Conservation (phyloP, 2,888 invertebrate species). For the Oeneis ivallda region DNA sequence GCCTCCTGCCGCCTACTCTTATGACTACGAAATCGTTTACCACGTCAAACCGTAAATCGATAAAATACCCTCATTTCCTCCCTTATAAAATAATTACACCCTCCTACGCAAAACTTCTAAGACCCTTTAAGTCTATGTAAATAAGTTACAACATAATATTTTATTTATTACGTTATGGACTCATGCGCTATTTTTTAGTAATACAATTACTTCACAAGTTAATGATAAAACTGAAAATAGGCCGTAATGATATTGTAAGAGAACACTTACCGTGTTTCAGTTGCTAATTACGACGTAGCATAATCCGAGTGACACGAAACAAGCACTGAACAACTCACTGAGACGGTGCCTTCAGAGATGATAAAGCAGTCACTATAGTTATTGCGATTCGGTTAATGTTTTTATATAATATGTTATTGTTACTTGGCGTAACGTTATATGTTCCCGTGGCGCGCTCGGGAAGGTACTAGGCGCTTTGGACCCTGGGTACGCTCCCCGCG, state of each 20-base stretch:
- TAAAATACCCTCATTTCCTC: constrained; percentile 2
- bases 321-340: constrained; percentile 19
- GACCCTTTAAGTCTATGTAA: background rate
- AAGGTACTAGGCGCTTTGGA: constrained; percentile 65
- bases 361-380: background rate
- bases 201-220: background rate
- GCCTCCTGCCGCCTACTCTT: constrained; percentile 67
- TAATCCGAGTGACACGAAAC: constrained; percentile 6
- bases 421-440: constrained; percentile 38
- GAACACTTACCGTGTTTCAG: constrained; percentile 25
- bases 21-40: constrained; percentile 52
- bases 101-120: background rate
- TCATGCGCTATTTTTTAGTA: background rate
- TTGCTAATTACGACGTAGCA: constrained; percentile 15
- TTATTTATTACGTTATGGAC: background rate
- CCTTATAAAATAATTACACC: background rate
- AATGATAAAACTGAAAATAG: background rate
- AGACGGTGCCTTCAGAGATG: background rate
- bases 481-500: constrained; percentile 45
- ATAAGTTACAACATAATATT: background rate
- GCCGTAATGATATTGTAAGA: background rate
- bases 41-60: constrained; percentile 32
- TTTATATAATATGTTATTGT: constrained; percentile 6
- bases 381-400: background rate
- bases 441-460: constrained; percentile 51